Evolutionary conservation across 2,113 vertebrate genomes (phyloP).

Genomic region (Paraplagusia blochii): DNA sequence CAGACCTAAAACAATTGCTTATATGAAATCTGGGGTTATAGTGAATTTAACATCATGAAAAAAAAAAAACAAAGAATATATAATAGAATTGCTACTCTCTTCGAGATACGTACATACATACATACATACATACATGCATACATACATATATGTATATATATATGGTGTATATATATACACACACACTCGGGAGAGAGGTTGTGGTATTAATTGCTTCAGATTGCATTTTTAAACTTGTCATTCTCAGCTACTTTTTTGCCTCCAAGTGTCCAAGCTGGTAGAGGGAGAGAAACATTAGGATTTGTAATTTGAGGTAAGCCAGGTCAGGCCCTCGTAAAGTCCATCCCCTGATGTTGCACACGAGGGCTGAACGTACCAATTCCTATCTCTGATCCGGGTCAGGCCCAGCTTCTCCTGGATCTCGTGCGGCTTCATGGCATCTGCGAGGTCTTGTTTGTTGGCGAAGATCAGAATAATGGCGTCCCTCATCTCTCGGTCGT

Average conservation of each 20-base stretch:
- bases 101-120: constrained; percentile 48
- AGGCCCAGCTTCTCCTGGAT: constrained; percentile 99
- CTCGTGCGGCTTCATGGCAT: constrained; percentile 99
- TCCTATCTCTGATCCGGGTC: constrained; percentile 96
- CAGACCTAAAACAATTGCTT: constrained; percentile 48
- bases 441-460: constrained; percentile 98
- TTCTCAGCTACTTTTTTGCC: constrained; percentile 54
- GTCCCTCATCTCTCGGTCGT: constrained; percentile 98
- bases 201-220: constrained; percentile 78
- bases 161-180: constrained; percentile 52
- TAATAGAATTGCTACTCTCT: constrained; percentile 64
- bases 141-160: constrained; percentile 46
- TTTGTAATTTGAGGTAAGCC: constrained; percentile 99
- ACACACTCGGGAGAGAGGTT: constrained; percentile 61
- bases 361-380: constrained; percentile 99
- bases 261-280: constrained; percentile 60
- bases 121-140: too few relatives aligned
- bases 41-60: constrained; percentile 53
- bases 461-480: constrained; percentile 99
- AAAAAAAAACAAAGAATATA: constrained; percentile 39
- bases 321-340: constrained; percentile 97
- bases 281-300: constrained; percentile 81
- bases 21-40: constrained; percentile 67
- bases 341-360: constrained; percentile 95
- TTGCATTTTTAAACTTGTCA: constrained; percentile 48